Evolutionary conservation across 2,888 invertebrate species (phyloP).

Genomic region (Pristionchus exspectatus): DNA sequence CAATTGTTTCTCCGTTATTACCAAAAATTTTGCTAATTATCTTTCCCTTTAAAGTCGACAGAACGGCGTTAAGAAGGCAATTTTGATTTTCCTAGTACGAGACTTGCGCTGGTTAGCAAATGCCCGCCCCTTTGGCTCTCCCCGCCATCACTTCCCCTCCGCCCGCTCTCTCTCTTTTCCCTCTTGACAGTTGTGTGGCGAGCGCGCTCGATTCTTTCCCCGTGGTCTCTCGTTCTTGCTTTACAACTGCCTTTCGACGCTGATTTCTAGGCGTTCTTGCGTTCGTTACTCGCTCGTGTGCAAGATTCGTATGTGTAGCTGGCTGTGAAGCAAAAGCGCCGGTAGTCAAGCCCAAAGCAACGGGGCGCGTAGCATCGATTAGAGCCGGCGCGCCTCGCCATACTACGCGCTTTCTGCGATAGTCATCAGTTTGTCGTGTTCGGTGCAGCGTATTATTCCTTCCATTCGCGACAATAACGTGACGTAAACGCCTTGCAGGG

Average conservation of each 20-base stretch:
- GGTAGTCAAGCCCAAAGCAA: not conserved
- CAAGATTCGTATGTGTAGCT: not conserved
- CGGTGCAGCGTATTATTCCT: not conserved
- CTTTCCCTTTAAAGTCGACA: no score
- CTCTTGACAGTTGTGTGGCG: constrained; percentile 38
- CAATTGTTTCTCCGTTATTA: no score
- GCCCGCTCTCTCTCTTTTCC: not conserved
- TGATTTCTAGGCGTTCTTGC: not conserved
- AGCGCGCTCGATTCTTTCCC: not conserved
- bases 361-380: not conserved
- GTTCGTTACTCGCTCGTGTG: not conserved
- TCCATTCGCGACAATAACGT: not conserved
- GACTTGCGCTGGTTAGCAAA: constrained; percentile 35
- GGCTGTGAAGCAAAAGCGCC: not conserved
- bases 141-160: not conserved
- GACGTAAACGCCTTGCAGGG: not conserved
- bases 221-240: not conserved
- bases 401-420: not conserved
- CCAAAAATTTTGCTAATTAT: no score
- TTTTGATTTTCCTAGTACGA: not conserved
- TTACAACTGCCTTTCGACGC: not conserved
- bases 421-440: not conserved
- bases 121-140: not conserved
- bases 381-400: not conserved
- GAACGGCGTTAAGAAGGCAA: no score